Base-by-base conservation (phyloP, 2,797 vertebrate genomes). In the Thunnus albacares region DNA sequence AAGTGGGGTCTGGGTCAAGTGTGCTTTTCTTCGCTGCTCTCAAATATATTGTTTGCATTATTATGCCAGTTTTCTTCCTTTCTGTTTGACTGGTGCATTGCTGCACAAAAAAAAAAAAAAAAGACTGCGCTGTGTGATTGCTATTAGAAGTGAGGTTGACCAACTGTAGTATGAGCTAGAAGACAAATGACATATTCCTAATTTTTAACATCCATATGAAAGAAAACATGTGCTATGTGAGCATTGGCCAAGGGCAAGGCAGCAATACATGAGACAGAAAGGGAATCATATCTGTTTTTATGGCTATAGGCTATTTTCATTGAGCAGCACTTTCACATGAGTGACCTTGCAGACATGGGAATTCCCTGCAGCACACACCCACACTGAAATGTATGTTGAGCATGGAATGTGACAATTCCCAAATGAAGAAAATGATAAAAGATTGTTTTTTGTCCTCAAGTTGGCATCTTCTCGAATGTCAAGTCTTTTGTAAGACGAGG, bases 161-260 rank as follows among this genome's bases (percentile, higher is more conserved):
- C 79, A 83, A 84, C 75, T 85, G 30, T 33, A 77, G 58, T 69
- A 53, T 57, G 49, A 73, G 82, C 75, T 55, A 3, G 55, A 67
- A 93, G 79, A 88, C 71, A 89, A 92, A 92, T 85, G 57, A 81
- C 71, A 79, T 47, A 79, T 81, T 87, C 57, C 56, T 65, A 89
- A 83, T 91, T 82, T 80, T 85, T 72, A 90, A 82, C 80, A 72
- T 89, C 76, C 80, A 79, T 84, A 77, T 87, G 52, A 87, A 83
- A 56, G 71, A 77, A 86, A 87, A 84, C 26, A 1, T n/a, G 14
- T 71, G 82, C 71, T 75, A 69, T 78, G 85, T 86, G 83, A 87
- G 85, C 76, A 77, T 82, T 76, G 61, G 81, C 83, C 87, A 87
- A 90, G 86, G 89, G 80, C 82, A 85, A 60, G 67, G 33, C 68